phyloP scores from a whole-genome alignment of 2,797 vertebrate species.

The Tokudaia tokunoshimensis region DNA sequence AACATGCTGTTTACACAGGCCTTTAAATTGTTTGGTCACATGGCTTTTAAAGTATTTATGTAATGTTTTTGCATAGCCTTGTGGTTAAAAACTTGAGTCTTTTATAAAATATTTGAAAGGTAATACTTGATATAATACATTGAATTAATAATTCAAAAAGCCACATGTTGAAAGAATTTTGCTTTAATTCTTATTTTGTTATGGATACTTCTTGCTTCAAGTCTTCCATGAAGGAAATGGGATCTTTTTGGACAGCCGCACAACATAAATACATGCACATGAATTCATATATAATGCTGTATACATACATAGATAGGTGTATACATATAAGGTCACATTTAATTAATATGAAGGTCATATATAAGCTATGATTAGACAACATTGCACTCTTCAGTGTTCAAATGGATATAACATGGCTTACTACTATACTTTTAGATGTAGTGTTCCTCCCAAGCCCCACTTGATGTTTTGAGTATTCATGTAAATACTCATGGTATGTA shows the following conservation, averaged over 20 bases:
- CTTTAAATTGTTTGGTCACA: not conserved
- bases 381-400: conserved; percentile 15
- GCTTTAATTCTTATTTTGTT: conserved; percentile 10
- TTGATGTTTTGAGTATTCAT: not conserved
- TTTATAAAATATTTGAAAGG: conserved; percentile 57
- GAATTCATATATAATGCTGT: not conserved
- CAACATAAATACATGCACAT: not conserved
- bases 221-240: conserved; percentile 63
- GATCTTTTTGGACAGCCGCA: conserved; percentile 17
- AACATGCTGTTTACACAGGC: not conserved
- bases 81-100: conserved; percentile 27
- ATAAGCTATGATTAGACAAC: conserved; percentile 41
- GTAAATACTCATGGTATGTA: not conserved
- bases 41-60: conserved; percentile 29
- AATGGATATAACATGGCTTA: not conserved
- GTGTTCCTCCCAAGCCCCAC: not conserved
- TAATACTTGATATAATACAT: not conserved
- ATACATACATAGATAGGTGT: not conserved
- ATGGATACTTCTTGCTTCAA: conserved; percentile 52
- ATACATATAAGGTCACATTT: not conserved
- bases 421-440: not conserved
- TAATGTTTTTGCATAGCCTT: not conserved
- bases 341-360: not conserved
- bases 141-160: conserved; percentile 62
- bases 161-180: not conserved